phyloP scores from a whole-genome alignment of 1,140 invertebrate genomes.

The Pogonognathellus flavescens region DNA sequence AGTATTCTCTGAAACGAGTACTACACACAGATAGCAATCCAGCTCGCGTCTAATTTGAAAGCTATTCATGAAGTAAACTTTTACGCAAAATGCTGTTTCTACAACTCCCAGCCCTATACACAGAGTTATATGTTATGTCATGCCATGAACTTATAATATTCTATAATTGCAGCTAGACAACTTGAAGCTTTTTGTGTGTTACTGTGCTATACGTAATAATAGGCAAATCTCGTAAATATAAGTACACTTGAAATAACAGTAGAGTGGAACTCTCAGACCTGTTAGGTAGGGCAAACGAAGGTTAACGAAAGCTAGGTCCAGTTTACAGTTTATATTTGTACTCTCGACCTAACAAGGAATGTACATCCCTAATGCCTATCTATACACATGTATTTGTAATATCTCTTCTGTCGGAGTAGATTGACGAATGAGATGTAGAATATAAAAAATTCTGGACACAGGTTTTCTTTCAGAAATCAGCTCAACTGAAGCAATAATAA shows the following conservation, averaged over 20 bases:
- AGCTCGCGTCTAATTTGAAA: conserved; percentile 6
- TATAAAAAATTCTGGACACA: neutral
- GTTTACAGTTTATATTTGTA: too few relatives aligned
- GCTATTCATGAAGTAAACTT: conserved; percentile 15
- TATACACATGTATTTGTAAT: too few relatives aligned
- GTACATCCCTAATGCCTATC: too few relatives aligned
- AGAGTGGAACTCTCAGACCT: too few relatives aligned
- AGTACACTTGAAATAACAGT: too few relatives aligned
- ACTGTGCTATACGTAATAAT: too few relatives aligned
- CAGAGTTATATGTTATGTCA: neutral
- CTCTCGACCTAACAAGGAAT: too few relatives aligned
- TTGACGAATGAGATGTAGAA: neutral
- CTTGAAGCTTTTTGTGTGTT: too few relatives aligned
- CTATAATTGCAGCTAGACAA: neutral
- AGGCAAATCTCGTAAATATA: too few relatives aligned
- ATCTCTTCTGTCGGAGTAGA: neutral
- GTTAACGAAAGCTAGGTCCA: too few relatives aligned
- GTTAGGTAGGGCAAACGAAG: too few relatives aligned
- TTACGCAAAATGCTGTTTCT: neutral
- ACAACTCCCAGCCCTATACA: neutral
- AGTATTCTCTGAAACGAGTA: neutral
- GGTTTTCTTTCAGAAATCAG: conserved; percentile 4
- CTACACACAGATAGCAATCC: neutral
- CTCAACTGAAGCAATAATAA: conserved; percentile 23
- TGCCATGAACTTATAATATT: neutral